Evolutionary conservation across 37 sponge, comb jelly and placozoan species (phyloP).

Genomic region (Beroe forskalii): DNA sequence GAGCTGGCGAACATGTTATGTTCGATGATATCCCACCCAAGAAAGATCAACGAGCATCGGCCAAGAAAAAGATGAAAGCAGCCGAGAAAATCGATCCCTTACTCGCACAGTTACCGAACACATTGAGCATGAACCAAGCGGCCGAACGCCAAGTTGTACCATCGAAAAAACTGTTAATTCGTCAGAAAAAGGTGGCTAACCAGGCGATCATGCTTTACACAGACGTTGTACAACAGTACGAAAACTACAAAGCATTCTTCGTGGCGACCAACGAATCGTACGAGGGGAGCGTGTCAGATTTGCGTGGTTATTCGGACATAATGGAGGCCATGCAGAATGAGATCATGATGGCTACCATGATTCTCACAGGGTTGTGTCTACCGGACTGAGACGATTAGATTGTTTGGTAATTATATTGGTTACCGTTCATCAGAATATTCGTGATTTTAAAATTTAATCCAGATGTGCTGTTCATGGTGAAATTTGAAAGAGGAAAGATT

Average conservation of each 20-base stretch:
- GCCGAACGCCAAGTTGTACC: background rate
- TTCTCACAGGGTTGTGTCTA: background rate
- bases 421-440: too few relatives aligned
- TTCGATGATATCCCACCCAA: constrained; percentile 26
- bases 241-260: constrained; percentile 26
- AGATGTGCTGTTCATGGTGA: too few relatives aligned
- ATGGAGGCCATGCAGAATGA: constrained; percentile 39
- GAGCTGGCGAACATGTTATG: constrained; percentile 33
- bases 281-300: background rate
- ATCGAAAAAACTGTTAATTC: background rate
- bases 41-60: background rate
- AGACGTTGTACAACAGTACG: background rate
- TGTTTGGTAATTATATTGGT: too few relatives aligned
- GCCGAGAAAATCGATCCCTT: background rate
- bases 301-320: background rate
- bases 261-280: background rate
- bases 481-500: too few relatives aligned
- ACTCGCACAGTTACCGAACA: constrained; percentile 3
- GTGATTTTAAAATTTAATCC: too few relatives aligned
- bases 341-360: constrained; percentile 48
- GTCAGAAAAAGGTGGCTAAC: constrained; percentile 17
- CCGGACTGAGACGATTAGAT: too few relatives aligned
- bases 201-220: constrained; percentile 8
- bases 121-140: background rate
- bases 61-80: constrained; percentile 21